Evolutionary conservation across 2,797 vertebrate species (phyloP).

Genomic region (Enteromius radiatus): DNA sequence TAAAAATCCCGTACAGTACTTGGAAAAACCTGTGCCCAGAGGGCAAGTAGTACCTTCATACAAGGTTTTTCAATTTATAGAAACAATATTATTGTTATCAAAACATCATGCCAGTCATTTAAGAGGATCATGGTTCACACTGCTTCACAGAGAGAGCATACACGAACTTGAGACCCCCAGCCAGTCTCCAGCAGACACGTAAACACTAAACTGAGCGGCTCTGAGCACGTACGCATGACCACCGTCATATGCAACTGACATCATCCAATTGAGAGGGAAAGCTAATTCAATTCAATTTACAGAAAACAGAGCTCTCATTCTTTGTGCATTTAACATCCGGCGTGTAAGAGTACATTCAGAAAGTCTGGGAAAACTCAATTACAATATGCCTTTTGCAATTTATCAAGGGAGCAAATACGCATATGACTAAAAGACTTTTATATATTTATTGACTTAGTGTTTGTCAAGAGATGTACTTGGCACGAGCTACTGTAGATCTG

Average conservation of each 20-base stretch:
- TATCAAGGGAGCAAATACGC: not conserved
- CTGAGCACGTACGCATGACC: constrained; percentile 37
- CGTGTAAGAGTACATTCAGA: not conserved
- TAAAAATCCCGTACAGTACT: not conserved
- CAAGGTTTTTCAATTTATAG: constrained; percentile 20
- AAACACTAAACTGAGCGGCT: not conserved
- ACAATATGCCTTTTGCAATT: not conserved
- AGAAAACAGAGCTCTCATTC: not conserved
- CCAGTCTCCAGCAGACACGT: constrained; percentile 38
- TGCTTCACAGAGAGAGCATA: constrained; percentile 44
- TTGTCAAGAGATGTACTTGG: constrained; percentile 14
- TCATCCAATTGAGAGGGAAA: not conserved
- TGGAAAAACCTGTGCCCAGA: not conserved
- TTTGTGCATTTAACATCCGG: not conserved
- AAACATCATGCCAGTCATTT: constrained; percentile 43
- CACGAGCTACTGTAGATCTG: constrained; percentile 28
- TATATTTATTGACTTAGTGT: constrained; percentile 17
- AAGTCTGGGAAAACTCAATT: not conserved
- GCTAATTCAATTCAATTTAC: constrained; percentile 23
- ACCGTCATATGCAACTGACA: constrained; percentile 10
- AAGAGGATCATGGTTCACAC: constrained; percentile 33
- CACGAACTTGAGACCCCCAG: constrained; percentile 48
- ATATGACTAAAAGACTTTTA: not conserved
- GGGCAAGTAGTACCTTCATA: not conserved
- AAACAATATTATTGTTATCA: constrained; percentile 42